Evolutionary conservation across 2,888 invertebrate genomes (phyloP), one percentile per base, ranked within the genome.

Genomic region (Agapetus fuscipes): DNA sequence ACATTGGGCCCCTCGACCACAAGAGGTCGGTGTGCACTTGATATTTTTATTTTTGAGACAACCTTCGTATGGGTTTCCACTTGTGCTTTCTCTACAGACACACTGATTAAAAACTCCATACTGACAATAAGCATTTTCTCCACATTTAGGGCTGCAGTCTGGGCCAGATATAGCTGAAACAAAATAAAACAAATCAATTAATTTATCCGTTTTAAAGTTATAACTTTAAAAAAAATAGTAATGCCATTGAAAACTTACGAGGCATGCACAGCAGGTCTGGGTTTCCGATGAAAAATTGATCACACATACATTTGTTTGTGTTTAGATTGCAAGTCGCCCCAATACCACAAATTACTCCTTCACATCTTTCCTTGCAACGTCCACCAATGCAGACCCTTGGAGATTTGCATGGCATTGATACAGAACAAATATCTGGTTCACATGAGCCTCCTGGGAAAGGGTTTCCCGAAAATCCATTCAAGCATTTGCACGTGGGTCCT

Each of bases 371-470:
- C 54, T 89, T 86, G 58, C 91, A 93, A 44, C 91, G 76, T 16
- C 90, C 90, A 13, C 83, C 79, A 45, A 93, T 83, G 57, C 91
- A 93, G 2, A 86, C 76, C 52, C 83, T 76, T 0, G 86, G 84
- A 33, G 80, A 78, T 17, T 76, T 76, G 52, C 91, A 91, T 1
- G 86, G 84, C 35, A 80, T 68, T 0, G 77, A 74, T 3, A 80
- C 70, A 0, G 86, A 86, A 58, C 91, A 91, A 36, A 86, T 71
- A 60, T 90, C 90, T 35, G 83, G 80, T 37, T 72, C 71, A 55
- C 93, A 93, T 37, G 73, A 74, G 26, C 91, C 93, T 16, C 93
- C 93, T 1, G 90, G 86, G 68, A 91, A 93, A 5, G 93, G 90
- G 64, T 93, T 91, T 13, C 91, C 91, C 39, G 80, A 75, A 58